Evolutionary conservation across 2,888 invertebrate species (phyloP).

Genomic region (Drosophila percnosoma): DNA sequence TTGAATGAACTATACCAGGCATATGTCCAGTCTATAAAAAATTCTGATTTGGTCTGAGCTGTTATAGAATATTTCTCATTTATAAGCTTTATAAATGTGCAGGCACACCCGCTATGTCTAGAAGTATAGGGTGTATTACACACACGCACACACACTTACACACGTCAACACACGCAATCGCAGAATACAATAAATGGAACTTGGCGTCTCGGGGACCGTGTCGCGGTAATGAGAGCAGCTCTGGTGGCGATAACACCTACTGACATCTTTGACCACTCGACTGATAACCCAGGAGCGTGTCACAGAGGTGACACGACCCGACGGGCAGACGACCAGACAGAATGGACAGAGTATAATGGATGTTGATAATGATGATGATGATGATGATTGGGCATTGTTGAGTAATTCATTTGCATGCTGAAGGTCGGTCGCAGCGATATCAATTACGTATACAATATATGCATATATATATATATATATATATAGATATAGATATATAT

Average conservation of each 20-base stretch:
- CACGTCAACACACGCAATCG: not conserved
- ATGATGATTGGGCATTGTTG: constrained; percentile 53
- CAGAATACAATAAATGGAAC: constrained; percentile 35
- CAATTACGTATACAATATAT: constrained; percentile 54
- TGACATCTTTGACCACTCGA: constrained; percentile 42
- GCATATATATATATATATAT: not conserved
- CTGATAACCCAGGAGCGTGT: constrained; percentile 58
- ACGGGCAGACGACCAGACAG: not conserved
- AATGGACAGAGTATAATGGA: not conserved
- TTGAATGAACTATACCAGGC: not conserved
- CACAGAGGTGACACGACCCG: constrained; percentile 50
- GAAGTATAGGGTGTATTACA: not conserved
- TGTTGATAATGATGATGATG: not conserved
- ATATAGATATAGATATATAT: constrained; percentile 7
- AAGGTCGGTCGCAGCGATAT: constrained; percentile 62
- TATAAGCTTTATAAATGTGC: not conserved
- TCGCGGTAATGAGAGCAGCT: constrained; percentile 60
- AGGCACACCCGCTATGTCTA: not conserved
- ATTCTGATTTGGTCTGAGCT: not conserved
- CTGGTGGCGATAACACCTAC: constrained; percentile 61
- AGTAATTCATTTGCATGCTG: constrained; percentile 74
- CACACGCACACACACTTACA: not conserved
- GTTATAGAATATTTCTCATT: too few relatives aligned
- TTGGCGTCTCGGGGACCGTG: constrained; percentile 36
- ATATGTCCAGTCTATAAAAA: not conserved